Base-by-base conservation (phyloP, 2,888 invertebrate genomes). In the Nebria salina region DNA sequence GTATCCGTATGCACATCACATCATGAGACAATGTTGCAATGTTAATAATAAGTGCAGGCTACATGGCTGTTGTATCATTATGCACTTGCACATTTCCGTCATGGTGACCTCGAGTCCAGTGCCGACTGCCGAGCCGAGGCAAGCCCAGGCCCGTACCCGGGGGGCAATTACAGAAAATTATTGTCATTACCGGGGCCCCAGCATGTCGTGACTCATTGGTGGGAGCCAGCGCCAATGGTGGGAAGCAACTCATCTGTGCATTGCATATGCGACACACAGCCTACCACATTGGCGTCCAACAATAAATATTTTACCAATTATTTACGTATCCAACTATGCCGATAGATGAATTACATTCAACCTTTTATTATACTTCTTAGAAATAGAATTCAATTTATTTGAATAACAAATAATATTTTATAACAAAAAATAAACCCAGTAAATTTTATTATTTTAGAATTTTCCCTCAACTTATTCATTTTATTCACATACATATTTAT, bases 21-120 rank as follows among this genome's bases (percentile, higher is more conserved):
- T 34, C 34, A 72, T 72, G 25, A 43, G 15, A 65, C 76, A 65
- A 54, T 54, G 54, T 54, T 68, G 68, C 68, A 68, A 68, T 68
- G n/a, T 26, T 20, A 68, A 20, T 68, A 41, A 43, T 54, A 54
- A 54, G 54, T 54, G 54, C 54, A 54, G 54, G 54, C 54, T 54
- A 54, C 54, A 54, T 54, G 54, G 54, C 54, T 54, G 54, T 54
- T 54, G 34, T 20, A 70, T 79, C 79, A 79, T 80, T 75, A 75
- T 80, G 75, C 80, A 80, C 80, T 80, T 80, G 80, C 80, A 80
- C 75, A 80, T 80, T 80, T 80, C 80, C 80, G 80, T 80, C 80
- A 80, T 80, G 79, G 80, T 80, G 80, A 80, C 80, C 80, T 80
- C 80, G 75, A 75, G 41, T 34, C 34, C 34, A 34, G 34, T 34